Evolutionary conservation across 2,113 vertebrate species (phyloP).

Genomic region (Corythaixoides concolor): DNA sequence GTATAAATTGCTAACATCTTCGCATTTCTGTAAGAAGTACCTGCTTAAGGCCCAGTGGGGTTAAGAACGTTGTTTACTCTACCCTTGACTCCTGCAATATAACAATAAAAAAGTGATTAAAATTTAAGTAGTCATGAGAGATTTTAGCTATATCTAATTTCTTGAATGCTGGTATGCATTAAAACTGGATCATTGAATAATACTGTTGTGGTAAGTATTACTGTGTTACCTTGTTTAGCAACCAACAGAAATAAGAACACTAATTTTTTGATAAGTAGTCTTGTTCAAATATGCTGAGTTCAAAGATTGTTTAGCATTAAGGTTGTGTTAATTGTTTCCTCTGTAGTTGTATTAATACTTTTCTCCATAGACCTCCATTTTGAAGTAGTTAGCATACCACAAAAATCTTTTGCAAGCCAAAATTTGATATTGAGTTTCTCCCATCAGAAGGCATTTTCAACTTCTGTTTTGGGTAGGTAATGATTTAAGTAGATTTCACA

Average conservation of each 20-base stretch:
- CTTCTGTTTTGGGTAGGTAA: not conserved
- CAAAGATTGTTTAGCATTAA: conserved; percentile 25
- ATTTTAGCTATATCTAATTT: conserved; percentile 65
- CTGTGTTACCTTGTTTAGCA: conserved; percentile 45
- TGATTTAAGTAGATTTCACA: not conserved
- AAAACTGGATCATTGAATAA: conserved; percentile 65
- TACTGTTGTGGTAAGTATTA: conserved; percentile 21
- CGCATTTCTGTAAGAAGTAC: conserved; percentile 14
- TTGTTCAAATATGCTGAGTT: conserved; percentile 38
- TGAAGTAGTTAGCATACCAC: not conserved
- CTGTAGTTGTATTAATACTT: conserved; percentile 2
- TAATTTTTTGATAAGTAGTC: conserved; percentile 41
- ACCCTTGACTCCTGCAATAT: conserved; percentile 60
- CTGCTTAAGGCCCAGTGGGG: conserved; percentile 48
- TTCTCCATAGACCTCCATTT: not conserved
- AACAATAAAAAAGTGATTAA: conserved; percentile 74
- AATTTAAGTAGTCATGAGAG: conserved; percentile 72
- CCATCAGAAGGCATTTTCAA: not conserved
- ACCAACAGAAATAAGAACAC: conserved; percentile 38
- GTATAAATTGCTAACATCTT: conserved; percentile 51
- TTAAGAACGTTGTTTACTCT: conserved; percentile 68
- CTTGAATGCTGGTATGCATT: conserved; percentile 54
- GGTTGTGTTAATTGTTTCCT: conserved; percentile 24
- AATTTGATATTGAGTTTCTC: not conserved
- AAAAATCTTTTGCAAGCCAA: not conserved